Percentiles rank a stretch among this genome's conserved stretches.
Evolutionary conservation across 2,797 vertebrate genomes (phyloP).

Genomic region (Zalophus californianus): DNA sequence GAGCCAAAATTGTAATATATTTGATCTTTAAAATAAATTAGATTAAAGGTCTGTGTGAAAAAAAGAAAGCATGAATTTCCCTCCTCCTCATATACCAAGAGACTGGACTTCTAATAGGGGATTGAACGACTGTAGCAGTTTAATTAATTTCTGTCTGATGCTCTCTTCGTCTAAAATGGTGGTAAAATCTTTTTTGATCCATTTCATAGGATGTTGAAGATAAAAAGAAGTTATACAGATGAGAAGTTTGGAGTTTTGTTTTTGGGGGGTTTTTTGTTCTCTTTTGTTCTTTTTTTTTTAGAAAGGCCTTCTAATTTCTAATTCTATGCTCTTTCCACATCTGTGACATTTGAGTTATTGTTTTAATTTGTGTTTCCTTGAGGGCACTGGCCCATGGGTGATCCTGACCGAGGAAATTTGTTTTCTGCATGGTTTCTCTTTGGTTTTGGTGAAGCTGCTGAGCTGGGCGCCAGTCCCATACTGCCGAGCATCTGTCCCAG

Average conservation of each 20-base stretch:
- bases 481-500: neutral
- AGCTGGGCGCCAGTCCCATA: neutral
- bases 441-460: neutral
- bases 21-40: neutral
- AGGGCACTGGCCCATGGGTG: slow-evolving; percentile 53
- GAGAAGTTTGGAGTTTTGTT: neutral
- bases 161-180: neutral
- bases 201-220: slow-evolving; percentile 27
- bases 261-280: neutral
- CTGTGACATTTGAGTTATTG: slow-evolving; percentile 70
- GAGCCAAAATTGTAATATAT: neutral
- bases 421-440: slow-evolving; percentile 51
- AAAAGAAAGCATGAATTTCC: neutral
- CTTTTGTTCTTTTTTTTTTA: neutral
- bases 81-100: neutral
- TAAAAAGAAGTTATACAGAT: neutral
- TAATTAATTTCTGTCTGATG: neutral
- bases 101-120: neutral
- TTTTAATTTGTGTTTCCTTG: slow-evolving; percentile 74
- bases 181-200: slow-evolving; percentile 12
- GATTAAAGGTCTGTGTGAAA: neutral
- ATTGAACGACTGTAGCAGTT: neutral
- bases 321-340: slow-evolving; percentile 36
- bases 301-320: slow-evolving; percentile 34
- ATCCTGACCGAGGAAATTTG: slow-evolving; percentile 53